Conservation (phyloP, 1,140 invertebrate genomes). For the Ptiloglossa arizonensis region DNA sequence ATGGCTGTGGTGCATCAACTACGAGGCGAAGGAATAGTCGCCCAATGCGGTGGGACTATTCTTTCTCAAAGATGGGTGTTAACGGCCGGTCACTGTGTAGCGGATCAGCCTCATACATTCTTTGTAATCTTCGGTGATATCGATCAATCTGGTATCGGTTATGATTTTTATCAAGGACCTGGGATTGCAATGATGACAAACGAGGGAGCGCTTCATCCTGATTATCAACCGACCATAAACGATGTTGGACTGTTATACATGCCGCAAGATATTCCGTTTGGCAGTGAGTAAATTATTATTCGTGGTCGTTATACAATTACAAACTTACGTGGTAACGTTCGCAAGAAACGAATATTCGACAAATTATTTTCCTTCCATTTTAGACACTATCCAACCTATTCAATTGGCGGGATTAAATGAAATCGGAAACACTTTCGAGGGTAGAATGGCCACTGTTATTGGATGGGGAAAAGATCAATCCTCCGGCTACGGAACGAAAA, state of each 20-base stretch:
- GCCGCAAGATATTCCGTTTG: conserved; percentile 57
- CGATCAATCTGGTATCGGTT: conserved; percentile 35
- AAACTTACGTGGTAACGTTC: too few species aligned
- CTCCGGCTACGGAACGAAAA: neutral
- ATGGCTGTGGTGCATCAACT: conserved; percentile 56
- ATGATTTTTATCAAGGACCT: conserved; percentile 36
- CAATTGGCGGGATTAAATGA: neutral
- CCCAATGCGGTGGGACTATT: conserved; percentile 57
- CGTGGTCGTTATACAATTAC: too few species aligned
- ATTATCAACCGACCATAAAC: conserved; percentile 15
- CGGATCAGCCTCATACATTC: neutral
- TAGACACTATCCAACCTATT: conserved; percentile 9
- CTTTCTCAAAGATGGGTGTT: conserved; percentile 57
- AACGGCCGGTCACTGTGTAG: conserved; percentile 58
- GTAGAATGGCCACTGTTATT: conserved; percentile 32
- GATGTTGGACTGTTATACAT: conserved; percentile 58
- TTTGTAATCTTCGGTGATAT: conserved; percentile 51
- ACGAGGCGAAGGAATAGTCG: neutral
- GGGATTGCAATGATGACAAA: conserved; percentile 48
- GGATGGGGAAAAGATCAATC: conserved; percentile 61
- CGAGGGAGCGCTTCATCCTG: conserved; percentile 25
- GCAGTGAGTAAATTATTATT: conserved; percentile 21
- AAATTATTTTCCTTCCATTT: neutral
- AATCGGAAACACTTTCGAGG: neutral
- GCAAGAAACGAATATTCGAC: neutral